These are phyloP conservation scores for Tarsius wallacei DNA, from an alignment of 2,797 vertebrate genomes.

Conservation along the genomic window DNA sequence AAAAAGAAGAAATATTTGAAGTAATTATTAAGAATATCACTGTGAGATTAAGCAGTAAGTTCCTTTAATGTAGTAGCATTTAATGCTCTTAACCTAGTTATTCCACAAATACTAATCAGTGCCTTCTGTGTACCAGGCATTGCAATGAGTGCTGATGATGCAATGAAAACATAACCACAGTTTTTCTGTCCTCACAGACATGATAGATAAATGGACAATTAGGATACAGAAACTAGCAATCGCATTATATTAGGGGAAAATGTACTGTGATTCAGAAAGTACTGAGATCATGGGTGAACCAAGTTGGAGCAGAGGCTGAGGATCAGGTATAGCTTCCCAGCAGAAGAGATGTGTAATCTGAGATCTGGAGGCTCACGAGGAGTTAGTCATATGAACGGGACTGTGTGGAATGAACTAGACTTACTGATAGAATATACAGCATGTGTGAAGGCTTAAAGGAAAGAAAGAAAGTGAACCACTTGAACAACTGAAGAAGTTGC, in stretches of 20 bases:
- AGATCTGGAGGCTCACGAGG: not conserved
- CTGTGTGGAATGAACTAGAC: too few species aligned
- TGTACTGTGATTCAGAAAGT: not conserved
- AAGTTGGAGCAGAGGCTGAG: not conserved
- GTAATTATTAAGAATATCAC: slow-evolving; percentile 19
- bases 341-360: not conserved
- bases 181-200: not conserved
- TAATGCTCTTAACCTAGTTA: slow-evolving; percentile 50
- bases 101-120: not conserved
- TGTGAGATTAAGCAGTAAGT: not conserved
- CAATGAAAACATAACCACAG: not conserved
- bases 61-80: slow-evolving; percentile 40
- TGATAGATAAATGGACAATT: not conserved
- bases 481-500: not conserved
- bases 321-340: not conserved
- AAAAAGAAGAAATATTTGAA: slow-evolving; percentile 25
- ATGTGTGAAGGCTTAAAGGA: not conserved
- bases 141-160: not conserved
- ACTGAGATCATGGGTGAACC: not conserved
- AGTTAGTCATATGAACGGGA: not conserved
- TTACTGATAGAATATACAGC: not conserved
- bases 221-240: not conserved
- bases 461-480: not conserved
- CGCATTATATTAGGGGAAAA: not conserved
- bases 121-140: not conserved